Percentiles rank a stretch among this genome's conserved stretches.
phyloP scores from a whole-genome alignment of 2,888 invertebrate species.

The Cynaeus angustus region DNA sequence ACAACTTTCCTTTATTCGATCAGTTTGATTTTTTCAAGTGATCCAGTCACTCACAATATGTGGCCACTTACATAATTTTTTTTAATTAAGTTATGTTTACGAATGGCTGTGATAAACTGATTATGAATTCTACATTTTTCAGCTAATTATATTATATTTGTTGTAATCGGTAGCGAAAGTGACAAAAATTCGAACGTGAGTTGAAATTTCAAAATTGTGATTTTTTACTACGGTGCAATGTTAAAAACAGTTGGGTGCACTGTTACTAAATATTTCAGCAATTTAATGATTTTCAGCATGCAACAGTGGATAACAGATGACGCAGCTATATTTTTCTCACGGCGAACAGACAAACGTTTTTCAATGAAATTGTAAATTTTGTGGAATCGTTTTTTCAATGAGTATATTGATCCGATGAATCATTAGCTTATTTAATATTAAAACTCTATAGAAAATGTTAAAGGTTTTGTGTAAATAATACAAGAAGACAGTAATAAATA shows the following conservation, averaged over 20 bases:
- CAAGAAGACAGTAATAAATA: too few relatives aligned
- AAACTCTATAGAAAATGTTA: too few relatives aligned
- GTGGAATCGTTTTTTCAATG: neutral
- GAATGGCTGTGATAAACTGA: neutral
- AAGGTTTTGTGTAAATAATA: too few relatives aligned
- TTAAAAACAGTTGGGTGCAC: constrained; percentile 14
- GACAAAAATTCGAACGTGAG: too few relatives aligned
- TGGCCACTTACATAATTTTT: constrained; percentile 15
- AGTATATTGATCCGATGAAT: too few relatives aligned
- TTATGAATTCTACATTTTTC: neutral
- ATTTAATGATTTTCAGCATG: constrained; percentile 32
- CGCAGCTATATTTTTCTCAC: constrained; percentile 27
- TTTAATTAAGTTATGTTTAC: neutral
- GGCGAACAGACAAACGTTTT: constrained; percentile 8
- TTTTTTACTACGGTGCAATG: constrained; percentile 12
- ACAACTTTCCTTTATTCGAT: constrained; percentile 30
- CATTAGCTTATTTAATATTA: too few relatives aligned
- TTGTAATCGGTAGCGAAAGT: constrained; percentile 1
- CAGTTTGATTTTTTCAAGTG: constrained; percentile 13
- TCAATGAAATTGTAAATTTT: neutral
- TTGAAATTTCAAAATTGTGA: constrained; percentile 3
- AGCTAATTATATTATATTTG: neutral
- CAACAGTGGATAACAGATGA: constrained; percentile 25
- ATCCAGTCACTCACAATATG: constrained; percentile 12
- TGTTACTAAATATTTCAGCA: constrained; percentile 32